These are phyloP conservation scores for Oligia latruncula DNA, from an alignment of 2,888 invertebrate species.

Conservation along the genomic window DNA sequence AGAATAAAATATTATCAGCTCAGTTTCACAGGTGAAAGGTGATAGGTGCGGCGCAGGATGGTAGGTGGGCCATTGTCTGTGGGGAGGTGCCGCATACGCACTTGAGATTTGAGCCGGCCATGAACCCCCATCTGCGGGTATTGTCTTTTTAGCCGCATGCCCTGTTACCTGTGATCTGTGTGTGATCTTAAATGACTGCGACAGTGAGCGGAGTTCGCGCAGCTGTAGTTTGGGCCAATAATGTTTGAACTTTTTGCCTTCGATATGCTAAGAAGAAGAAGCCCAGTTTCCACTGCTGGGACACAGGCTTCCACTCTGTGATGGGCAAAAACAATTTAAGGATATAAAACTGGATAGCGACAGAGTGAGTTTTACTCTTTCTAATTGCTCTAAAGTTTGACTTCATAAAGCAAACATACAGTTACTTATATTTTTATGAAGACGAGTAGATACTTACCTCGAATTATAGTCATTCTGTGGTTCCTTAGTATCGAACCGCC, in stretches of 20 bases:
- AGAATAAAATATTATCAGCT: not conserved
- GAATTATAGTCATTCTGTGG: slow-evolving; percentile 30
- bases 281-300: not conserved
- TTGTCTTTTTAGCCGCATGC: not conserved
- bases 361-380: not conserved
- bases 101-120: not conserved
- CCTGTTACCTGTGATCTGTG: not conserved
- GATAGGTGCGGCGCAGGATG: not conserved
- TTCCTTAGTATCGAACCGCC: slow-evolving; percentile 46
- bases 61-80: not conserved
- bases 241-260: not conserved
- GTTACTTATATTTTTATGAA: not conserved
- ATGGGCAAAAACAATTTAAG: not conserved
- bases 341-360: not conserved
- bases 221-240: not conserved
- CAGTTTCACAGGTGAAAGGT: not conserved
- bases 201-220: not conserved
- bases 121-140: not conserved
- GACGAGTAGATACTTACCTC: slow-evolving; percentile 37
- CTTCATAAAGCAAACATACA: no score
- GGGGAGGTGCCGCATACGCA: not conserved
- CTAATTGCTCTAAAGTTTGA: not conserved
- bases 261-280: not conserved
- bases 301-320: not conserved
- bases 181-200: not conserved